Base-by-base conservation (phyloP, 1,140 invertebrate species). In the Sipha flava region DNA sequence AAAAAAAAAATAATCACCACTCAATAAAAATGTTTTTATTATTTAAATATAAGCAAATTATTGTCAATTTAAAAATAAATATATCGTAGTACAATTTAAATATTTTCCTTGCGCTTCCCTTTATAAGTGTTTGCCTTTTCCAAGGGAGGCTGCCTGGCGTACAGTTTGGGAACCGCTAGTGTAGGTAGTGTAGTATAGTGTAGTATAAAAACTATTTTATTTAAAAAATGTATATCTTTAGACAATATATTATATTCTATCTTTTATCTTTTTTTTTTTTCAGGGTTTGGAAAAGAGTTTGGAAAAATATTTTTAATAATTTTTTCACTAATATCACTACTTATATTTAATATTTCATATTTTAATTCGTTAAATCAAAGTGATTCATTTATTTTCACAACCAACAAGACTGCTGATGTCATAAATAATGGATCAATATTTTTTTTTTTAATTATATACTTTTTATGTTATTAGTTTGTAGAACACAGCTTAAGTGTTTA, bases 291-390 rank as follows among this genome's bases (percentile, higher is more conserved):
- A 77, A 26, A 57, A 77, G 34, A 57, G 9, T 40, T 77, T 77
- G 72, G 52, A 77, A 23, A 57, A 77, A 40, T 77, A 77, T 40
- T 77, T 75, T 7, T 57, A 77, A 57, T 31, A 70, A 21, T 7
- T 12, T 31, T 72, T 49, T 52, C 10, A 73, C 54, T 9, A 34
- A 73, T n/a, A 40, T 18, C 0, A 57, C 43, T 45, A 6, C 14
- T 10, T 45, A 66, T 64, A 29, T 40, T 14, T 66, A 45, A 70
- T 70, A 26, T 49, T 23, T 31, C 10, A 23, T 37, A 75, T 23
- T 21, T 23, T 9, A 72, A 12, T 54, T 54, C 34, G 26, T 54
- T 23, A 4, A 23, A 43, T 72, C 23, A 31, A 47, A 29, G 16
- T 47, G 21, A 68, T 47, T 45, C 1, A 70, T 29, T 47, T 1